These are phyloP conservation scores for Hippocampus zosterae DNA, from an alignment of 2,113 vertebrate genomes.

Conservation along the genomic window DNA sequence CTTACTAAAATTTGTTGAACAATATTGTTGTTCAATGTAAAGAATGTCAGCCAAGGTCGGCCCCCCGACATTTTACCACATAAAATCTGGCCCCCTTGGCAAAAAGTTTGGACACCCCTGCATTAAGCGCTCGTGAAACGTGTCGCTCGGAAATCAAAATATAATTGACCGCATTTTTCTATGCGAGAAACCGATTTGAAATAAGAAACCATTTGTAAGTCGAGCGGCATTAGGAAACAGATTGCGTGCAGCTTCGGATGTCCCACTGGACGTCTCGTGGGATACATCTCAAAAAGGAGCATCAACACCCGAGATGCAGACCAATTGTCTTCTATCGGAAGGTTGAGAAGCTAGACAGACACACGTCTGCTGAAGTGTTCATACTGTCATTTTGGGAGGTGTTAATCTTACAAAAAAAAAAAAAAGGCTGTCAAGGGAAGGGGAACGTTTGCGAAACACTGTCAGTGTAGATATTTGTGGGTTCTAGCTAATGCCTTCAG, in stretches of 20 bases:
- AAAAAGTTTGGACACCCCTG: too few species aligned
- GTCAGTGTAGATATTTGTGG: slow-evolving; percentile 63
- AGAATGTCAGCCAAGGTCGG: too few species aligned
- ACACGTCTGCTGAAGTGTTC: slow-evolving; percentile 45
- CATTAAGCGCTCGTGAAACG: too few species aligned
- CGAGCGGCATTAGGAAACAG: neutral
- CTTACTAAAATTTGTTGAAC: too few species aligned
- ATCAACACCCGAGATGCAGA: neutral
- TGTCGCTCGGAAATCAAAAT: too few species aligned
- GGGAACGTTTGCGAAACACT: slow-evolving; percentile 63
- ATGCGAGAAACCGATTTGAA: too few species aligned
- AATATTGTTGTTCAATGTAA: too few species aligned
- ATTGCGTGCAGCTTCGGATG: neutral
- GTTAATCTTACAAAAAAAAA: slow-evolving; percentile 44
- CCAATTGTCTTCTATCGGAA: neutral
- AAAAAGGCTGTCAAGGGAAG: slow-evolving; percentile 54
- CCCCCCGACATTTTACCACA: too few species aligned
- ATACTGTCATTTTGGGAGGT: slow-evolving; percentile 52
- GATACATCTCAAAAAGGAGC: neutral
- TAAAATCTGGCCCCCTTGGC: too few species aligned
- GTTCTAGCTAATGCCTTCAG: slow-evolving; percentile 66
- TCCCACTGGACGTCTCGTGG: neutral
- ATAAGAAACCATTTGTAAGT: too few species aligned
- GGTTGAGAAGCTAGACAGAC: neutral
- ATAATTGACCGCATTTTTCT: too few species aligned